phyloP scores from a whole-genome alignment of 2,888 invertebrate species.

The Dynastes grantii region DNA sequence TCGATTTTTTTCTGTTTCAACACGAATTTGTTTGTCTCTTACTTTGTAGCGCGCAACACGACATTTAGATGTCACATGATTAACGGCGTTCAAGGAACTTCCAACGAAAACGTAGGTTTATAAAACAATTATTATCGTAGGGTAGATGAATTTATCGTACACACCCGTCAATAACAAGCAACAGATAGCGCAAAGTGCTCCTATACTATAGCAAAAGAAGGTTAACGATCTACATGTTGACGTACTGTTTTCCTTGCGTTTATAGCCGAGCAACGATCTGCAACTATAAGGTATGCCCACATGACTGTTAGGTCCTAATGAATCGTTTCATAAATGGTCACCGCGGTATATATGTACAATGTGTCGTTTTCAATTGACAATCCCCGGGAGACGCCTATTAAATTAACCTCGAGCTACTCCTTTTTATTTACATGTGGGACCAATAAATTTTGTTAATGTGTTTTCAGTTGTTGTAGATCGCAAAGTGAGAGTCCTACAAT shows the following conservation, averaged over 20 bases:
- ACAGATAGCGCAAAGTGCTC: not conserved
- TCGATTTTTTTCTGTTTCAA: conserved; percentile 5
- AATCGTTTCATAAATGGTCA: not conserved
- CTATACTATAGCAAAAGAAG: not conserved
- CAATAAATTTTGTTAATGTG: conserved; percentile 17
- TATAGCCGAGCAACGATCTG: too few relatives aligned
- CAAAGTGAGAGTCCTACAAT: not conserved
- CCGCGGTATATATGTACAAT: not conserved
- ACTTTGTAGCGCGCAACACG: conserved; percentile 4
- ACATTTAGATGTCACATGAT: not conserved
- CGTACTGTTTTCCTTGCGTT: too few relatives aligned
- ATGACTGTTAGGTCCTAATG: not conserved
- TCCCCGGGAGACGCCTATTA: conserved; percentile 20
- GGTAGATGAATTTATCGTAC: not conserved
- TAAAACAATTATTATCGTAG: conserved; percentile 21
- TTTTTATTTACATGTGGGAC: conserved; percentile 13
- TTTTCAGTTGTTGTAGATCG: conserved; percentile 6
- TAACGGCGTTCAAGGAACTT: not conserved
- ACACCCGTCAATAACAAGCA: conserved; percentile 35
- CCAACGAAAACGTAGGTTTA: conserved; percentile 16
- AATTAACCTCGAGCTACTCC: conserved; percentile 22
- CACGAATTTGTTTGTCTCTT: conserved; percentile 3
- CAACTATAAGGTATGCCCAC: not conserved
- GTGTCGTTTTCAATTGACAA: conserved; percentile 28
- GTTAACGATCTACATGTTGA: too few relatives aligned